phyloP scores from a whole-genome alignment of 2,888 invertebrate genomes.

The Melitaea athalia region DNA sequence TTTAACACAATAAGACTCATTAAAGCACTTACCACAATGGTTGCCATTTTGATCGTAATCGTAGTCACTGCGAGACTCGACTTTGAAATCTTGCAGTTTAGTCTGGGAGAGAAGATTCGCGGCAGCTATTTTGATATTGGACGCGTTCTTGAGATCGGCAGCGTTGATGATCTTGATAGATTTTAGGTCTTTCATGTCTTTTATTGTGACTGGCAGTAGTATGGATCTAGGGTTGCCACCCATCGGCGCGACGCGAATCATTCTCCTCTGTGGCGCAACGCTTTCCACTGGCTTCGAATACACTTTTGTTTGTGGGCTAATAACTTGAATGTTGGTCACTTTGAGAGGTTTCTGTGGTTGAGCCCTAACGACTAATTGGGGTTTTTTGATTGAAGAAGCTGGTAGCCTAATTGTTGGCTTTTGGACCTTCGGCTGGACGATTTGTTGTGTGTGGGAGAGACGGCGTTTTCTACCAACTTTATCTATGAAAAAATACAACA shows the following conservation, averaged over 20 bases:
- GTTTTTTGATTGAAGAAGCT: constrained; percentile 59
- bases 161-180: constrained; percentile 88
- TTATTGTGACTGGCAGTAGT: constrained; percentile 86
- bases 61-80: constrained; percentile 62
- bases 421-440: constrained; percentile 71
- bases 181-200: constrained; percentile 87
- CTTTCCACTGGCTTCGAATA: constrained; percentile 75
- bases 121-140: constrained; percentile 79
- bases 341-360: constrained; percentile 74
- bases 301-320: constrained; percentile 68
- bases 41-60: constrained; percentile 67
- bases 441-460: constrained; percentile 69
- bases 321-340: constrained; percentile 72
- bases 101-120: constrained; percentile 76
- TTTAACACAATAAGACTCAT: neutral
- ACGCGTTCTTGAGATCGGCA: constrained; percentile 79
- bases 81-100: constrained; percentile 69
- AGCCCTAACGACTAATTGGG: constrained; percentile 72
- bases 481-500: constrained; percentile 49
- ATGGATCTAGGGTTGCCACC: constrained; percentile 84
- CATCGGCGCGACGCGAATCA: constrained; percentile 74
- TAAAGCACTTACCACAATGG: constrained; percentile 63
- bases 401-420: constrained; percentile 65
- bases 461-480: constrained; percentile 73
- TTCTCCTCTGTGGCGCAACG: constrained; percentile 70